Conservation (phyloP, 2,113 vertebrate species). For the Leiothrix lutea region DNA sequence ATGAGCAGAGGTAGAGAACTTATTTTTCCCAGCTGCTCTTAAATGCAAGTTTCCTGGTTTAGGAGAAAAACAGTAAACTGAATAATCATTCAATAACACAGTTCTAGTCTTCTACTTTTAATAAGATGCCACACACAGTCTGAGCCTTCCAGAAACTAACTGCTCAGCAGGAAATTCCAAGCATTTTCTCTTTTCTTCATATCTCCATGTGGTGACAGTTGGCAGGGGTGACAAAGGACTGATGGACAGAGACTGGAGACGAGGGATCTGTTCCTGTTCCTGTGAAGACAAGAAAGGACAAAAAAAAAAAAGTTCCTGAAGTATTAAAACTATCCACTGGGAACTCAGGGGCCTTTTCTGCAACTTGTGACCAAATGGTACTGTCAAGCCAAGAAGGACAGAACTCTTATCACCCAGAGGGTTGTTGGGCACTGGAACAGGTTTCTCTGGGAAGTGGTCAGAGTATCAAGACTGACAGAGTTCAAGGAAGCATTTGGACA, state of each 20-base stretch:
- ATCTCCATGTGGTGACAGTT: neutral
- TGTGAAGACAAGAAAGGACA: neutral
- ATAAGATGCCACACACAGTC: neutral
- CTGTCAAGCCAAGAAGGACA: neutral
- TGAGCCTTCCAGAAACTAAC: neutral
- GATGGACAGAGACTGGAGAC: neutral
- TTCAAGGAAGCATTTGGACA: neutral
- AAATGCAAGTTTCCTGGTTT: neutral
- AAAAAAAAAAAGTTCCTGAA: neutral
- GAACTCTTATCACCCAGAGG: neutral
- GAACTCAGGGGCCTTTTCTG: neutral
- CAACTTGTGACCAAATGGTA: neutral
- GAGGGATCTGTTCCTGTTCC: neutral
- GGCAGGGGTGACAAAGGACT: neutral
- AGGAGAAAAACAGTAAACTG: neutral
- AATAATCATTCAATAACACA: neutral
- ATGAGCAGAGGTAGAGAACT: neutral
- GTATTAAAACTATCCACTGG: neutral
- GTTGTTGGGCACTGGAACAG: neutral
- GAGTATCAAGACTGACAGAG: neutral
- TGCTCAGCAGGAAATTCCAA: neutral
- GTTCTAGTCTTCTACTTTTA: constrained; percentile 13
- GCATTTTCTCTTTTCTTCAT: neutral
- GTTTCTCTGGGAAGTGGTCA: rapidly evolving
- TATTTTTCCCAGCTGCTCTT: neutral